Base-by-base conservation (phyloP, 2,888 invertebrate species). In the Caenorhabditis sp. region DNA sequence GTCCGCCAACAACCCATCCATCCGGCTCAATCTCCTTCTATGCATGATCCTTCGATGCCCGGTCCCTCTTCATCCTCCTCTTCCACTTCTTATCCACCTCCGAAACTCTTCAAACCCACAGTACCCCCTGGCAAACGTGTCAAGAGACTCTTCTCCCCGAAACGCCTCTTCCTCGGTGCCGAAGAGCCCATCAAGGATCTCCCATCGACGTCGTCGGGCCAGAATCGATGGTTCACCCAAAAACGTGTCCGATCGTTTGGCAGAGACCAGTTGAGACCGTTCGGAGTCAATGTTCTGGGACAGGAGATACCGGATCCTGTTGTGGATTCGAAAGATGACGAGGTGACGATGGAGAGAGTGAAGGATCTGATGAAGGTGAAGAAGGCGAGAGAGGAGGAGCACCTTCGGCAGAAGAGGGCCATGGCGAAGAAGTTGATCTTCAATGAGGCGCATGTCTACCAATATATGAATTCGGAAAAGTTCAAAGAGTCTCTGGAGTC, bases 381-480 rank as follows among this genome's bases (percentile, higher is more conserved):
- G 19, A 47, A 2, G 10, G 47, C n/a, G 47, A n/a, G 14, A 47
- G 8, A 12, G 8, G 24, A 24, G 5, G 38, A 35, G n/a, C n/a
- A 38, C 1, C n/a, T 38, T 8, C 35, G 38, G 22, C 26, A 69
- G 58, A 58, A 70, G 59, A 44, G 56, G n/a, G 70, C 47, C 7
- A 47, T 5, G n/a, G 47, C 47, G 5, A 41, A 26, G 22, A 38
- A 38, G 28, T 5, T 69, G 10, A 28, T 10, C 3, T 41, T 44
- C 8, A 44, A 58, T 51, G 41, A 26, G 7, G 4, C 14, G 0
- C 16, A 16, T 0, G 26, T 56, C 14, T 58, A 19, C n/a, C 19
- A 56, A 6, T 58, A 31, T 26, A 69, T 69, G 69, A 24, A 70
- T 26, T 41, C 47, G 12, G 59, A 70, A 10, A 16, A 22, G 14